Evolutionary conservation across 2,888 invertebrate genomes (phyloP), one percentile per base, ranked within the genome.

Genomic region (Plebejus argus): DNA sequence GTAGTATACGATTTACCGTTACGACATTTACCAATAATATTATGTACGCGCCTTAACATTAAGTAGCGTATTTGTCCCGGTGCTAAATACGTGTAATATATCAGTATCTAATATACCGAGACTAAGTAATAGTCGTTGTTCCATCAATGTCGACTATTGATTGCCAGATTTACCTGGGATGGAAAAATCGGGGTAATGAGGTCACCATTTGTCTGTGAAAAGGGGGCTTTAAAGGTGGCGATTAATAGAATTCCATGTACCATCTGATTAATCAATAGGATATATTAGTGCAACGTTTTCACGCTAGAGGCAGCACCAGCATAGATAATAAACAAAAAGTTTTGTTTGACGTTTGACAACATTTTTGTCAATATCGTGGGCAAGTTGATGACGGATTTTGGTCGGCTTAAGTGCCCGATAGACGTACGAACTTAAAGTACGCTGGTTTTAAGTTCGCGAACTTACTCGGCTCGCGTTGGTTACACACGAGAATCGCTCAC

Each of bases 121-220:
- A 86, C 87, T 88, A 78, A 81, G 90, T 85, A 86, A 91, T 90
- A 90, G 89, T 81, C 81, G 79, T 80, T 81, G 82, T 82, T 91
- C 88, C 83, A 90, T 91, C 90, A 91, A 90, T 82, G 90, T 89
- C 83, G 84, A 84, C 83, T 84, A 88, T 89, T 89, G 88, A 86
- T 89, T 88, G 86, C 85, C 84, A 80, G 82, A 80, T 83, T 82
- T 84, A 84, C 84, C 83, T 84, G 84, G 61, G 66, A 66, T 28
- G 12, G 66, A 66, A 66, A 81, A 66, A 66, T 23, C 28, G 10
- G 18, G 66, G 66, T 28, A 66, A 66, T 66, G 28, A 23, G 66
- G 66, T 28, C 66, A 28, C 66, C 66, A 66, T 66, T 66, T 66
- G 28, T 66, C 6, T 66, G 20, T 23, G 23, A 20, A 23, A 58